phyloP scores from a whole-genome alignment of 2,888 invertebrate genomes.

The Notodonta dromedarius region DNA sequence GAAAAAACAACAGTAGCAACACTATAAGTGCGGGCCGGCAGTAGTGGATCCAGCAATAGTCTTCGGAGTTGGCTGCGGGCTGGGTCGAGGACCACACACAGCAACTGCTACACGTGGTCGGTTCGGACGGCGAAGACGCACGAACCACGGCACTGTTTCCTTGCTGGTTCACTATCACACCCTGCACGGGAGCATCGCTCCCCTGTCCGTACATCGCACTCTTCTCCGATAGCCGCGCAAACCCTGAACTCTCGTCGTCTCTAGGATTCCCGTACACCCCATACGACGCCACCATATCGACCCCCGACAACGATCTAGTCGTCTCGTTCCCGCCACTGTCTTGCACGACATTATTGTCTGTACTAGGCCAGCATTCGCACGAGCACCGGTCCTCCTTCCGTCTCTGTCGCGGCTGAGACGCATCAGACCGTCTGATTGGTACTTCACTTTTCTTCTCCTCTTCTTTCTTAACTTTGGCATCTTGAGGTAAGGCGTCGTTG shows the following conservation, averaged over 20 bases:
- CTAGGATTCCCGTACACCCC: slow-evolving; percentile 81
- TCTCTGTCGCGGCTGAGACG: slow-evolving; percentile 67
- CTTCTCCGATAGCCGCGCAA: slow-evolving; percentile 73
- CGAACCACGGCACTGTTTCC: slow-evolving; percentile 80
- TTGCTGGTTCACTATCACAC: slow-evolving; percentile 81
- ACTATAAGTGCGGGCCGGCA: slow-evolving; percentile 82
- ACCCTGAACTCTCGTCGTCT: slow-evolving; percentile 79
- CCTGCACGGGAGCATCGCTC: slow-evolving; percentile 76
- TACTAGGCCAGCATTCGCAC: slow-evolving; percentile 81
- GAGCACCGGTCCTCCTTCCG: slow-evolving; percentile 80
- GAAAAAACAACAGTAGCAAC: slow-evolving; percentile 79
- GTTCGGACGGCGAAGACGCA: slow-evolving; percentile 52
- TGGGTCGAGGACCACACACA: slow-evolving; percentile 64
- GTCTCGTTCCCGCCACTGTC: slow-evolving; percentile 69
- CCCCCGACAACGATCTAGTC: slow-evolving; percentile 76
- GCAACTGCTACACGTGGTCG: slow-evolving; percentile 63
- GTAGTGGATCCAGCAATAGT: slow-evolving; percentile 82
- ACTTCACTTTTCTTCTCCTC: slow-evolving; percentile 76
- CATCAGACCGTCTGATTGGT: slow-evolving; percentile 67
- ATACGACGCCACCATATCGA: slow-evolving; percentile 82
- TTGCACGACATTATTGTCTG: slow-evolving; percentile 71
- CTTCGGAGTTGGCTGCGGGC: slow-evolving; percentile 74
- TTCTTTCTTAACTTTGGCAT: slow-evolving; percentile 79
- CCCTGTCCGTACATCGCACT: slow-evolving; percentile 70
- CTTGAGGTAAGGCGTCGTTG: slow-evolving; percentile 70